Base-by-base conservation (phyloP, 1,140 invertebrate genomes). In the Procambarus clarkii region DNA sequence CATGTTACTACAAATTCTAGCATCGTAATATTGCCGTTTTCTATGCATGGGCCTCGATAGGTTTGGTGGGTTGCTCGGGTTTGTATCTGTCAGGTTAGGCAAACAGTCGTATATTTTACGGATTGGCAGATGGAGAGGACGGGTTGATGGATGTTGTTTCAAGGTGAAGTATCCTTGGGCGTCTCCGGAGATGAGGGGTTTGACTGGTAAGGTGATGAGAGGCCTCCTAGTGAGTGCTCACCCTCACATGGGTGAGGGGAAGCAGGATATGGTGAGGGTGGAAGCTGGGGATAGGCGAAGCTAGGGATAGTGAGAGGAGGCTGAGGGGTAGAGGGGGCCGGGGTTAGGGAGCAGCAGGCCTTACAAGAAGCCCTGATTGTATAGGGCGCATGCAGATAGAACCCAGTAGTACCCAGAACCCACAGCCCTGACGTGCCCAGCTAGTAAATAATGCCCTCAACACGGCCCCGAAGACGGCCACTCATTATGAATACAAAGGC, bases 401-500 rank as follows among this genome's bases (percentile, higher is more conserved):
- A 3, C 21, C 45, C 85, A 76, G 85, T 78, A 78, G 79, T 46
- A 69, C 74, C 76, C 44, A 71, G 76, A 82, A 15, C 81, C 83
- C 18, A 54, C 76, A 58, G 76, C 34, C 54, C 89, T 79, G 76
- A 83, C 89, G 77, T 91, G 80, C 82, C 89, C 89, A 45, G 89
- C 74, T 91, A 91, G 89, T 91, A 91, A 91, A 91, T 86, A 85
- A 91, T 74, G 82, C 74, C 89, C 58, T 85, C 79, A 91, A 91
- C 89, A 91, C 89, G 89, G 83, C 46, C 82, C 77, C 71, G 34
- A 80, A 91, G 89, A 91, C 89, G 82, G 82, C 89, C 89, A 91
- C 89, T 91, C 89, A 91, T 91, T 91, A 91, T 91, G 89, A 91
- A 91, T 91, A 91, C 89, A 91, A 91, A 91, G 89, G 89, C 89